These are phyloP conservation scores for Blennius ocellaris DNA, from an alignment of 2,113 vertebrate genomes.

Conservation along the genomic window DNA sequence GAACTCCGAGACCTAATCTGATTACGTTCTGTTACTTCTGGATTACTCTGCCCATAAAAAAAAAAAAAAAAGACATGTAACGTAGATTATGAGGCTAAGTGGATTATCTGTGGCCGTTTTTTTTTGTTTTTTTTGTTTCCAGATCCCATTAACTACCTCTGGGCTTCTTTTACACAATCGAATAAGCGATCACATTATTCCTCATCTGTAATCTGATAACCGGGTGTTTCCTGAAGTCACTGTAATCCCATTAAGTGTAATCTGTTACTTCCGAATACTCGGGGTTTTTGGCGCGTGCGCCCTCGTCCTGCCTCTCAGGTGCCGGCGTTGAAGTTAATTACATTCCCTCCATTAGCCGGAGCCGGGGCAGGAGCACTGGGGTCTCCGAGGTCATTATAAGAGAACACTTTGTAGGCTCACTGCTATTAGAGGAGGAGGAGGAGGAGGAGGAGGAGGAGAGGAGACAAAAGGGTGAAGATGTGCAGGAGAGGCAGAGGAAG, in stretches of 20 bases:
- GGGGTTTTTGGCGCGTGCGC: neutral
- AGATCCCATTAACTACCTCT: slow-evolving; percentile 6
- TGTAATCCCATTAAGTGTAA: slow-evolving; percentile 76
- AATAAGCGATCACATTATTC: slow-evolving; percentile 55
- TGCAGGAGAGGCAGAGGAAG: slow-evolving; percentile 1
- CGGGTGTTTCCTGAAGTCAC: slow-evolving; percentile 71
- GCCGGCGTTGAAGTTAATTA: slow-evolving; percentile 80
- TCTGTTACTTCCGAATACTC: slow-evolving; percentile 71
- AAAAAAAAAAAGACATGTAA: slow-evolving; percentile 38
- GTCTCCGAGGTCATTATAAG: slow-evolving; percentile 77
- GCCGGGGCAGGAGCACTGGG: slow-evolving; percentile 64
- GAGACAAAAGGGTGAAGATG: slow-evolving; percentile 2
- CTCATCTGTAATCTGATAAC: slow-evolving; percentile 67
- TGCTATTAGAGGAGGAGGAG: neutral
- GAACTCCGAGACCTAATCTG: slow-evolving; percentile 64
- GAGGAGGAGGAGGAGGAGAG: slow-evolving; percentile 15
- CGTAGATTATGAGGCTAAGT: slow-evolving; percentile 61
- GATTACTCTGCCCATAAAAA: slow-evolving; percentile 52
- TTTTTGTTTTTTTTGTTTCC: slow-evolving; percentile 42
- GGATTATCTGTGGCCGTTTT: slow-evolving; percentile 55
- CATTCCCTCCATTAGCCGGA: slow-evolving; percentile 81
- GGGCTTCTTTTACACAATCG: slow-evolving; percentile 27
- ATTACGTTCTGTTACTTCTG: slow-evolving; percentile 70
- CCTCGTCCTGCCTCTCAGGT: slow-evolving; percentile 75
- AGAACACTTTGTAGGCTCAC: slow-evolving; percentile 52